phyloP scores from a whole-genome alignment of 2,888 invertebrate species.

The Papilio protenor region DNA sequence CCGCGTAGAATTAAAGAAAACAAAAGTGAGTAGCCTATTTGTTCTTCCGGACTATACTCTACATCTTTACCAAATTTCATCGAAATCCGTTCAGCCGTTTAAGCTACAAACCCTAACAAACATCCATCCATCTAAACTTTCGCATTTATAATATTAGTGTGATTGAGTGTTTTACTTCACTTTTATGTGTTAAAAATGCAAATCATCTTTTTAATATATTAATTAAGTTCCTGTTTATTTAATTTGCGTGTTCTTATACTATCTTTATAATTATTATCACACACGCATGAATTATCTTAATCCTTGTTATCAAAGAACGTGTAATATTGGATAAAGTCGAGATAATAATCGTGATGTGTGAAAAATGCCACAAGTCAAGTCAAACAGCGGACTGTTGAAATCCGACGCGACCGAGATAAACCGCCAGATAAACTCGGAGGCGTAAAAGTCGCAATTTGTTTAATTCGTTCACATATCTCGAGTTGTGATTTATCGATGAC shows the following conservation, averaged over 20 bases:
- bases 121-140: no score
- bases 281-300: conserved; percentile 20
- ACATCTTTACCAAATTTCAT: no score
- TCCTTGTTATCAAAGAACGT: conserved; percentile 16
- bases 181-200: no score
- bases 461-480: conserved; percentile 66
- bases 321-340: conserved; percentile 11
- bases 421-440: conserved; percentile 64
- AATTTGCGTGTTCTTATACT: background rate
- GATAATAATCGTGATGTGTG: conserved; percentile 38
- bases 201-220: no score
- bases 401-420: conserved; percentile 60
- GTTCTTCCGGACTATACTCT: no score
- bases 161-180: no score
- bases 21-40: no score
- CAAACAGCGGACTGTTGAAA: conserved; percentile 60
- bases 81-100: no score
- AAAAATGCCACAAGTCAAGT: conserved; percentile 42
- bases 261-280: background rate
- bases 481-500: conserved; percentile 62
- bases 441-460: conserved; percentile 77
- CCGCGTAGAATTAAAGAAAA: no score
- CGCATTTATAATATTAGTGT: no score
- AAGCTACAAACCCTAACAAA: no score
- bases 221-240: background rate